A percentile compares a stretch with the other conserved stretches of the same genome.
phyloP scores from a whole-genome alignment of 2,113 vertebrate species.

The Ciconia maguari region DNA sequence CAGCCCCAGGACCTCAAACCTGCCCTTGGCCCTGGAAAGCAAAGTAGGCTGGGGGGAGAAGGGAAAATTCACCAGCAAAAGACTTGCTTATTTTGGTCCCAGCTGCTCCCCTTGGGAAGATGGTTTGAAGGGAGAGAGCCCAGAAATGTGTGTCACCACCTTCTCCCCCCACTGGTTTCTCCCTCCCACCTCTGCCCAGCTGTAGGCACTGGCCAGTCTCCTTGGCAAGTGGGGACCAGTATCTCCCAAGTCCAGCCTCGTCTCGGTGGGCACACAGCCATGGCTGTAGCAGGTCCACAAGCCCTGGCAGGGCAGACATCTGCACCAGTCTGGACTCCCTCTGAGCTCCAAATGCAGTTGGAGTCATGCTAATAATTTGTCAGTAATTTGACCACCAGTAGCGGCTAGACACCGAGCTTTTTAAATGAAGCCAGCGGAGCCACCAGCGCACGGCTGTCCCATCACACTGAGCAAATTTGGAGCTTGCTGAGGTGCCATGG shows the following conservation, averaged over 20 bases:
- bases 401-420: neutral
- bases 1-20: neutral
- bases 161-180: neutral
- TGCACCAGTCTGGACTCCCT: neutral
- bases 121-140: neutral
- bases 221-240: neutral
- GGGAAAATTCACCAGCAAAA: neutral
- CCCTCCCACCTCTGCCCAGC: neutral
- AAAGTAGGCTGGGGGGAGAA: neutral
- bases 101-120: neutral
- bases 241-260: neutral
- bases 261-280: neutral
- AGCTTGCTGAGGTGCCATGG: neutral
- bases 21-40: fast-evolving
- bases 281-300: neutral
- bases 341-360: neutral
- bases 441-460: neutral
- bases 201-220: neutral
- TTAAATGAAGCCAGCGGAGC: neutral
- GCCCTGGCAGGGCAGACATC: neutral
- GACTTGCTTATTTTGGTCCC: neutral
- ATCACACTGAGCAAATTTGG: fast-evolving
- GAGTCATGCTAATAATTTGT: neutral
- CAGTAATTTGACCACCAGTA: neutral
- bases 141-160: neutral